Base-by-base conservation (phyloP, 2,888 invertebrate species). In the Idaea aversata region DNA sequence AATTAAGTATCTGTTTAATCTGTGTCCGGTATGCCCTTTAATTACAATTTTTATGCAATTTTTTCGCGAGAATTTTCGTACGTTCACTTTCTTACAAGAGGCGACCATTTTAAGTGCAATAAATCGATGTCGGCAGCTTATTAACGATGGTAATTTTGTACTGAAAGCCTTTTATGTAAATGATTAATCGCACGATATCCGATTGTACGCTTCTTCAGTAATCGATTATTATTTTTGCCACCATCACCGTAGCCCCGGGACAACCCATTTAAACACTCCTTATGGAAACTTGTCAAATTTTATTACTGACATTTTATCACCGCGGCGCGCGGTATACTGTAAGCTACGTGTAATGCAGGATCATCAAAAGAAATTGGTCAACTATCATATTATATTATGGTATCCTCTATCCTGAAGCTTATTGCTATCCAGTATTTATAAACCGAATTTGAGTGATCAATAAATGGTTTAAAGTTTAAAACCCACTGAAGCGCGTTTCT, bases 181-280 rank as follows among this genome's bases (percentile, higher is more conserved):
- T 83, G 87, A 88, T 88, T 88, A 89, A 90, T 89, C 82, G 82
- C 78, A 69, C 67, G 84, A 87, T 87, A 85, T 82, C 75, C 78
- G 73, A 75, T 75, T 71, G 82, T 72, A 71, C 72, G 78, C 79
- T 80, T 84, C 82, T 81, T 83, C 80, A 73, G 75, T 81, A 82
- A 82, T 82, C 82, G 79, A 81, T 82, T 80, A 82, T 79, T 76
- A 77, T 72, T 75, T 73, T 67, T 72, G 77, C 72, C 77, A 76
- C 80, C 77, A 77, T 74, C 78, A 69, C 67, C 57, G 70, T 25
- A 5, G 66, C 70, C 72, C 66, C 63, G 70, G 75, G 72, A 69
- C 72, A 77, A 73, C 72, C 72, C 75, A 75, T 83, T 77, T 78
- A 78, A 73, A 68, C 72, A 73, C 77, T 77, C 76, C 71, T 63